Percentiles rank a stretch among this genome's conserved stretches.
These are phyloP conservation scores for Macroglossus sobrinus DNA, from an alignment of 2,113 vertebrate species.

Conservation along the genomic window DNA sequence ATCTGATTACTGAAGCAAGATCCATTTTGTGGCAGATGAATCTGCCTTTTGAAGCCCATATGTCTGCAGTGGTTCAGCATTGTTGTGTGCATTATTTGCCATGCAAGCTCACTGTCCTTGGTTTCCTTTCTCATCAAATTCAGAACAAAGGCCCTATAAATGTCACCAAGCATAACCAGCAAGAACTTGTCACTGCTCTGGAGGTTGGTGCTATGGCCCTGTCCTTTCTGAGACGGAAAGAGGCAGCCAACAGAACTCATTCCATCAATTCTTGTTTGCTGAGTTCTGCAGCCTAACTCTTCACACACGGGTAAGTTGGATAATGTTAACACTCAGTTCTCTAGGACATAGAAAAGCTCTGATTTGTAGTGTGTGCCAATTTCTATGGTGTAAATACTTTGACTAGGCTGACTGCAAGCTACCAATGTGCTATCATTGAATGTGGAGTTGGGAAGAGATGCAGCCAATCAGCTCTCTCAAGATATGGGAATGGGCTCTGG, in stretches of 20 bases:
- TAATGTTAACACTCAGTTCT: not conserved
- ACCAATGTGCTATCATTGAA: not conserved
- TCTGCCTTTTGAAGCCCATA: not conserved
- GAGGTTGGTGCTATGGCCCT: not conserved
- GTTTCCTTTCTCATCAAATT: not conserved
- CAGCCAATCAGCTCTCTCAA: not conserved
- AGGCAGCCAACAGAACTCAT: not conserved
- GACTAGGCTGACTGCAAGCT: not conserved
- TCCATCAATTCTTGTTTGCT: not conserved
- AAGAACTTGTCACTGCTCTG: not conserved
- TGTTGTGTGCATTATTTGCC: not conserved
- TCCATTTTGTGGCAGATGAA: not conserved
- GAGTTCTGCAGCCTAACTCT: not conserved
- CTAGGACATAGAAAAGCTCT: not conserved
- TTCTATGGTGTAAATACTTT: slow-evolving; percentile 13
- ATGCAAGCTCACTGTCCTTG: not conserved
- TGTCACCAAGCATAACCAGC: not conserved
- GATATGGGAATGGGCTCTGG: not conserved
- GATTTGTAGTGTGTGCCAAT: not conserved
- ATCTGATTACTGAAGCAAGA: not conserved
- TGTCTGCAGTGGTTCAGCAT: not conserved
- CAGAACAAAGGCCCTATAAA: not conserved
- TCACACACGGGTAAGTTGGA: not conserved
- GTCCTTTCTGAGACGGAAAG: not conserved
- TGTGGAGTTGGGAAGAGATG: not conserved